Evolutionary conservation across 2,888 invertebrate species (phyloP).

Genomic region (Notodonta ziczac): DNA sequence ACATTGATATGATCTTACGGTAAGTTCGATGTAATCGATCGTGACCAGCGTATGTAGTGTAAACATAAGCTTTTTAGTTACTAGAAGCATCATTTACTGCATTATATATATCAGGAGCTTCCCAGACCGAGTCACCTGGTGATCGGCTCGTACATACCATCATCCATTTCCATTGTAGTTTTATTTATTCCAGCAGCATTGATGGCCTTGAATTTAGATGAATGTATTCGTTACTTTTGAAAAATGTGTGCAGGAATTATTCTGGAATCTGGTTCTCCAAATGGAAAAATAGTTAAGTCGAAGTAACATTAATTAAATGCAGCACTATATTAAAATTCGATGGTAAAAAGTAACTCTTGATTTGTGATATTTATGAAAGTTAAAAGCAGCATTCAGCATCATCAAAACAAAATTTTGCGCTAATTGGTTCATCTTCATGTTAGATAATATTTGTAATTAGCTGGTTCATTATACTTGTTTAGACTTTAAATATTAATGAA

Average conservation of each 20-base stretch:
- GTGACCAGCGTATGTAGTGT: slow-evolving; percentile 69
- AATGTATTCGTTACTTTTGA: slow-evolving; percentile 52
- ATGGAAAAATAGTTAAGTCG: slow-evolving; percentile 19
- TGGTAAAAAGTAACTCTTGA: no score
- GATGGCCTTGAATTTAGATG: slow-evolving; percentile 62
- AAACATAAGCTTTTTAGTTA: slow-evolving; percentile 75
- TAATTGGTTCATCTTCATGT: background rate
- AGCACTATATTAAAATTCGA: slow-evolving; percentile 14
- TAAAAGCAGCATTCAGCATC: background rate
- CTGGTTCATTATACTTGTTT: slow-evolving; percentile 1
- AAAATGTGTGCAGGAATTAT: slow-evolving; percentile 38
- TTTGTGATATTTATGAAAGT: no score
- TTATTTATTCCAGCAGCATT: slow-evolving; percentile 64
- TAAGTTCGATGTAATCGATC: slow-evolving; percentile 76
- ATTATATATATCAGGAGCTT: slow-evolving; percentile 63
- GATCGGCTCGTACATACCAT: slow-evolving; percentile 61
- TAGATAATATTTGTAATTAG: background rate
- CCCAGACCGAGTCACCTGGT: slow-evolving; percentile 63
- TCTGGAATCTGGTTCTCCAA: slow-evolving; percentile 29
- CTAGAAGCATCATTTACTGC: slow-evolving; percentile 74
- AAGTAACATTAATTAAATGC: slow-evolving; percentile 20
- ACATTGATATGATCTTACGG: slow-evolving; percentile 72
- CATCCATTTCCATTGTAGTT: slow-evolving; percentile 74
- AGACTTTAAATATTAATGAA: background rate
- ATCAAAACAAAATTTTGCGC: background rate